Base-by-base conservation (phyloP, 2,113 vertebrate species). In the Sorex araneus region DNA sequence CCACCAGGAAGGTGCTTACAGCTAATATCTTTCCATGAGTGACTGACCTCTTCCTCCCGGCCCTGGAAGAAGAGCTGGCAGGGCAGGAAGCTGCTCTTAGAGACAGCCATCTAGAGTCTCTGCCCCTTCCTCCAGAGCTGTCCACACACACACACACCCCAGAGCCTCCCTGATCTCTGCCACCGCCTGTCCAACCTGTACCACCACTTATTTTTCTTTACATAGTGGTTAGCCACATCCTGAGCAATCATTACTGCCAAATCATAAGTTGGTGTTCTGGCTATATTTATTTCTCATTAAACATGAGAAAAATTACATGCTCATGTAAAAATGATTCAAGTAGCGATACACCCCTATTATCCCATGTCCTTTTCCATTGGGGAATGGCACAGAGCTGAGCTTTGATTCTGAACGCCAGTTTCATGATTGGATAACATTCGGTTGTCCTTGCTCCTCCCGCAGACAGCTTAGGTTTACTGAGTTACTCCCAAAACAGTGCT, bases 151-250 rank as follows among this genome's bases (percentile, higher is more conserved):
- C 3, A 0, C 74, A 70, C 34, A 67, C 74, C 25, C 11, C 18
- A 50, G 30, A 21, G 0, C 64, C 23, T 87, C 78, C 25, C 11
- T 30, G 78, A 77, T 73, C 73, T 78, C 95, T 36, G 47, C 36
- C 63, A 45, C 25, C 76, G 67, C 83, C 80, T 34, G 36, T 30
- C 66, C 75, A 94, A 88, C 66, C 83, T 89, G 57, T 50, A 81
- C 64, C 74, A 93, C 78, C 15, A 87, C 76, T 66, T 66, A 74
- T 70, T 77, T 88, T 85, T 30, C 82, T 94, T 93, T 83, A 90
- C 95, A 81, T 18, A 92, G 67, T 84, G 30, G 76, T 73, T 64
- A 82, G 67, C n/a, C 32, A 81, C 36, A 91, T 71, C 71, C 66
- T 83, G 88, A 85, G 67, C 47, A 90, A 64, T 71, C 79, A 90